These are phyloP conservation scores for Oopsacas minuta DNA, from an alignment of 37 sponge, comb jelly and placozoan species.

Conservation along the genomic window DNA sequence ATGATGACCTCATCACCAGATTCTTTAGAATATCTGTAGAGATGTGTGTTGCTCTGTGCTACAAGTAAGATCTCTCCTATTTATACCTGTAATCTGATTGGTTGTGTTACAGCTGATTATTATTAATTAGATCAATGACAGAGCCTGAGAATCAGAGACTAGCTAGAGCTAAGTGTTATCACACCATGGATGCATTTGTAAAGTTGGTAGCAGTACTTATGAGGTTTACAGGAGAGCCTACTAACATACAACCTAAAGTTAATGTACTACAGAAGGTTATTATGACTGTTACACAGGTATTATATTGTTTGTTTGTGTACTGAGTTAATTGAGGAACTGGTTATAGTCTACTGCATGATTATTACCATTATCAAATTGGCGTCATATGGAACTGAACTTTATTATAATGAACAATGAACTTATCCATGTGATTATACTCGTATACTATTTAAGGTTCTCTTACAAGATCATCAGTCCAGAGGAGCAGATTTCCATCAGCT, in stretches of 20 bases:
- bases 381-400: too few species aligned
- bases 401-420: too few species aligned
- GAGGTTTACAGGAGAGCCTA: conserved; percentile 66
- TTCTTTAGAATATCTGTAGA: conserved; percentile 91
- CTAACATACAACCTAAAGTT: conserved; percentile 69
- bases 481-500: conserved; percentile 86
- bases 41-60: conserved; percentile 96
- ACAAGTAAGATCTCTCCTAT: conserved; percentile 27
- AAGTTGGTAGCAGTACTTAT: conserved; percentile 89
- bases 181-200: conserved; percentile 97
- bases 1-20: conserved; percentile 79
- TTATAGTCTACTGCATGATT: not conserved
- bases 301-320: not conserved
- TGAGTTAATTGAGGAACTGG: not conserved
- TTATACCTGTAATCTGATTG: not conserved
- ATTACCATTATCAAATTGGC: too few species aligned
- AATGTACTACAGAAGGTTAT: conserved; percentile 84
- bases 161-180: conserved; percentile 90
- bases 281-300: conserved; percentile 3
- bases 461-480: conserved; percentile 81
- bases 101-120: not conserved
- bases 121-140: not conserved
- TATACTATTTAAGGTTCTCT: conserved; percentile 54
- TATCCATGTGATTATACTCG: too few species aligned
- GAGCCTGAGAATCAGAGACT: conserved; percentile 28